phyloP scores from a whole-genome alignment of 1,140 invertebrate species.

The Saccostrea cuccullata region DNA sequence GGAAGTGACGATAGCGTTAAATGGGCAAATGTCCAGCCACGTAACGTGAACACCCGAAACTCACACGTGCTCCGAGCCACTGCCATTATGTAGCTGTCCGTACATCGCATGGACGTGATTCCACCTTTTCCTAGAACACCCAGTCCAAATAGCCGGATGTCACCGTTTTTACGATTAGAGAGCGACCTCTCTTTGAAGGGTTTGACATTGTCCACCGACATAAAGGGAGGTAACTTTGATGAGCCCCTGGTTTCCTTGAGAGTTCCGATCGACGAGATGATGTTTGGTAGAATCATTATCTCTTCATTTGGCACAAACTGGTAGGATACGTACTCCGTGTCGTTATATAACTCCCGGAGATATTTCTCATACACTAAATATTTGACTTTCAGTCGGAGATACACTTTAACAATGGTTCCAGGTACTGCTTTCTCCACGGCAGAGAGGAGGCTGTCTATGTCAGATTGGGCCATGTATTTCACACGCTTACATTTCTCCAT shows the following conservation, averaged over 20 bases:
- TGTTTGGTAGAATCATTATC: not conserved
- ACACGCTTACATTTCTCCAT: constrained; percentile 35
- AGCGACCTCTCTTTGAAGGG: not conserved
- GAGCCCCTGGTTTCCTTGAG: not conserved
- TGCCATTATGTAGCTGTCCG: not conserved
- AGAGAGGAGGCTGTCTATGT: not conserved
- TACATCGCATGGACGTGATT: constrained; percentile 3
- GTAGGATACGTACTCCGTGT: not conserved
- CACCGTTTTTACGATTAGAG: not conserved
- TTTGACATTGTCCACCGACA: not conserved
- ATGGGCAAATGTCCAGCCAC: constrained; percentile 14
- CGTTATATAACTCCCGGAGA: constrained; percentile 41
- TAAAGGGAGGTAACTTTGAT: constrained; percentile 13
- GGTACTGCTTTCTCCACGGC: constrained; percentile 2
- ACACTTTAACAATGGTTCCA: not conserved
- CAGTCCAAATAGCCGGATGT: constrained; percentile 18
- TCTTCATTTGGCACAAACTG: constrained; percentile 29
- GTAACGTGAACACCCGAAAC: constrained; percentile 11
- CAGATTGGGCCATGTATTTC: constrained; percentile 12
- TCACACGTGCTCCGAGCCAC: constrained; percentile 11
- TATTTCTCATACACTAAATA: constrained; percentile 30
- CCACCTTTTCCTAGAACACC: constrained; percentile 15
- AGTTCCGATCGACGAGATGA: not conserved
- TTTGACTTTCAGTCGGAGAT: not conserved
- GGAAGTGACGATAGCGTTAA: not conserved